Conservation (phyloP, 2,797 vertebrate species). For the Crenichthys baileyi region DNA sequence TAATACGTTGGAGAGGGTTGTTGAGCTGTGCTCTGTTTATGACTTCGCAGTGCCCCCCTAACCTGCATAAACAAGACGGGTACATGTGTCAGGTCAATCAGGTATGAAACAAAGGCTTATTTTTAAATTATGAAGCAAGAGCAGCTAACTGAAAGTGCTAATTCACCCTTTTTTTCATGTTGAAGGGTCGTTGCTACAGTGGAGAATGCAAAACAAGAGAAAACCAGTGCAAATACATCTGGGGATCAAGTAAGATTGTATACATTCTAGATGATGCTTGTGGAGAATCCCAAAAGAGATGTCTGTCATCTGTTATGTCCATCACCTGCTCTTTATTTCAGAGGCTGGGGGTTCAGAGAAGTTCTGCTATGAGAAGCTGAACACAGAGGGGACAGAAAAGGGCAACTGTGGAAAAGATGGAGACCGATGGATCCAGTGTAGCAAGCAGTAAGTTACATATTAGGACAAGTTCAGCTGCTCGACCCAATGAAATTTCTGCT, state of each 20-base stretch:
- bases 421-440: slow-evolving; percentile 94
- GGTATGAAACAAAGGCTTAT: slow-evolving; percentile 71
- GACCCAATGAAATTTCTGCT: not conserved
- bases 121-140: not conserved
- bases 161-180: slow-evolving; percentile 10
- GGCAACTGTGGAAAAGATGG: slow-evolving; percentile 97
- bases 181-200: slow-evolving; percentile 94
- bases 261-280: slow-evolving; percentile 1
- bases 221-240: slow-evolving; percentile 97
- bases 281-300: not conserved
- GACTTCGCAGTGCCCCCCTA: slow-evolving; percentile 91
- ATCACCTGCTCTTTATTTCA: slow-evolving; percentile 58
- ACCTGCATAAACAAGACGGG: slow-evolving; percentile 98
- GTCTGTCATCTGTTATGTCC: slow-evolving; percentile 7
- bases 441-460: slow-evolving; percentile 92
- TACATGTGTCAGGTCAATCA: slow-evolving; percentile 93
- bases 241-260: slow-evolving; percentile 92
- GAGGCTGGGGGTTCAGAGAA: slow-evolving; percentile 94
- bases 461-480: not conserved
- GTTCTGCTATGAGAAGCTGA: slow-evolving; percentile 98
- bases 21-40: slow-evolving; percentile 36
- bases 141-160: not conserved
- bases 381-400: slow-evolving; percentile 97
- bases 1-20: not conserved
- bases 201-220: slow-evolving; percentile 98